phyloP scores from a whole-genome alignment of 2,113 vertebrate species.

The Epinephelus moara region DNA sequence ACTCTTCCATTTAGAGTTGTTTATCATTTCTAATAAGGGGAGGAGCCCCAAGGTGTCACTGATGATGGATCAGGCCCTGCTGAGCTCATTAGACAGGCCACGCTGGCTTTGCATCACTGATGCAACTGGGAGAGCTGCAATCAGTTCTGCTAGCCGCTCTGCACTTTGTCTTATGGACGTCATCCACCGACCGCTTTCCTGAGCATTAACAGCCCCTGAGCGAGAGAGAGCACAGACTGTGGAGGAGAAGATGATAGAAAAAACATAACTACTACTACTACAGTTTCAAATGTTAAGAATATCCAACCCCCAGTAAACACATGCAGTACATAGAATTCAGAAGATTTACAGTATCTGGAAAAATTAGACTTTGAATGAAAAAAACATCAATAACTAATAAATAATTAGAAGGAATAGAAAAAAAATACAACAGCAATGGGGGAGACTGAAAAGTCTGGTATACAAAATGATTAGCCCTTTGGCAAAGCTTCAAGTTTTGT shows the following conservation, averaged over 20 bases:
- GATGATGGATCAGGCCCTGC: slow-evolving; percentile 94
- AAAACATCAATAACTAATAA: neutral
- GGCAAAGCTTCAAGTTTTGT: neutral
- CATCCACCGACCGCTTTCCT: neutral
- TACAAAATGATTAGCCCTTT: neutral
- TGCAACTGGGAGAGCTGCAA: slow-evolving; percentile 86
- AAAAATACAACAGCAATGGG: too few relatives aligned
- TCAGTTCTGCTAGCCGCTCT: slow-evolving; percentile 92
- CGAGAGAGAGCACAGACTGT: neutral
- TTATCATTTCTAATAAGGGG: slow-evolving; percentile 86
- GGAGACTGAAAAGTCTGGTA: neutral
- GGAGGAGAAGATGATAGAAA: neutral
- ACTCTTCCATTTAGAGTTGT: slow-evolving; percentile 82
- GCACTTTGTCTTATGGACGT: slow-evolving; percentile 56
- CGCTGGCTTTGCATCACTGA: slow-evolving; percentile 89
- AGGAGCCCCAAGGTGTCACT: slow-evolving; percentile 87
- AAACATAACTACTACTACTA: neutral
- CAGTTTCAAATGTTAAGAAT: neutral
- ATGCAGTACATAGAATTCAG: neutral
- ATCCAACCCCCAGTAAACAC: neutral
- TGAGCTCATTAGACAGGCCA: slow-evolving; percentile 93
- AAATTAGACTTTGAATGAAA: neutral
- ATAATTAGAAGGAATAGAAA: neutral
- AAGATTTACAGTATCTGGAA: neutral
- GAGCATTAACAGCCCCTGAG: neutral